phyloP scores from a whole-genome alignment of 2,888 invertebrate species.

The Leucophenga maculata region DNA sequence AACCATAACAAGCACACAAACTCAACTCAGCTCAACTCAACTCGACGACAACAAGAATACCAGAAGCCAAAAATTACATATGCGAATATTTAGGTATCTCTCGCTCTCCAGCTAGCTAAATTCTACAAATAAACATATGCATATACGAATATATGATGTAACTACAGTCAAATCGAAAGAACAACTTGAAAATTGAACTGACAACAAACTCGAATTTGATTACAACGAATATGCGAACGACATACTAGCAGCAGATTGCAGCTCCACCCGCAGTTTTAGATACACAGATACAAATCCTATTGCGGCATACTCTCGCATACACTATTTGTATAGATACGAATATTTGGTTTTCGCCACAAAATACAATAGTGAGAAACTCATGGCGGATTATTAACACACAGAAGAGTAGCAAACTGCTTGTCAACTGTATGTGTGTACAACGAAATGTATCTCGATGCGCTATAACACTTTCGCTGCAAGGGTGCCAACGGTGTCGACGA shows the following conservation, averaged over 20 bases:
- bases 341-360: neutral
- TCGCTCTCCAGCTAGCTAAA: constrained; percentile 20
- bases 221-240: constrained; percentile 40
- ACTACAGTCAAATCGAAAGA: constrained; percentile 46
- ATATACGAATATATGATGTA: constrained; percentile 40
- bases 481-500: neutral
- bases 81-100: neutral
- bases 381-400: constrained; percentile 10
- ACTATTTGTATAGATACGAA: too few relatives aligned
- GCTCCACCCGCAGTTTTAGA: too few relatives aligned
- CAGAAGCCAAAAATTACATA: constrained; percentile 30
- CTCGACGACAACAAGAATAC: constrained; percentile 40
- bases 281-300: too few relatives aligned
- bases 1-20: neutral
- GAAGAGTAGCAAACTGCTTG: neutral
- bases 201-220: constrained; percentile 53
- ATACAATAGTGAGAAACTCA: constrained; percentile 10
- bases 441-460: too few relatives aligned
- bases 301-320: too few relatives aligned
- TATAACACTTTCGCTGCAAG: constrained; percentile 11
- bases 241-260: too few relatives aligned
- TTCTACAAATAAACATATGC: neutral
- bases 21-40: constrained; percentile 41
- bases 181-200: constrained; percentile 25
- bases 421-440: too few relatives aligned